Evolutionary conservation across 2,113 vertebrate species (phyloP), one percentile per base, ranked within the genome.

Genomic region (Symphodus melops): DNA sequence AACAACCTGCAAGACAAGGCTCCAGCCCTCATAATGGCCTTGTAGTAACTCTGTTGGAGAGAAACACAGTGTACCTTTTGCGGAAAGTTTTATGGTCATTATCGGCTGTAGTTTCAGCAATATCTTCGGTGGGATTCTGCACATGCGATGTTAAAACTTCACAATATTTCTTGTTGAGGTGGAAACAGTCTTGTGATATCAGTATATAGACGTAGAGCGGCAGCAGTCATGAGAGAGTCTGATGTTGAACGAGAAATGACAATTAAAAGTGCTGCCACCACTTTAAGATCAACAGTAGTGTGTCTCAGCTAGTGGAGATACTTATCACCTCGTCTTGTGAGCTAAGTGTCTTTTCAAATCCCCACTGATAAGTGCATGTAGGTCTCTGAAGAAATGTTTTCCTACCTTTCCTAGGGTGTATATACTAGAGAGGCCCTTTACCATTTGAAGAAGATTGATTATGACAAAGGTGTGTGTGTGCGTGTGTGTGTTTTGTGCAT

Each of bases 1-100:
- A 80, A 91, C 91, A 92, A 91, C 91, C 83, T 87, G 82, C 89
- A 84, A 86, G 85, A 90, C 89, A 87, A 68, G 82, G 73, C 73
- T 85, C 55, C 39, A 73, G 75, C 72, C n/a, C 75, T 88, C 68
- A 53, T 79, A 84, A 86, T 78, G 75, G 73, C 59, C 68, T 69
- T 69, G 77, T 78, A 68, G 81, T 75, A 73, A 80, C 59, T 59
- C 66, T 55, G 75, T 81, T 76, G 63, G 73, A 81, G 74, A 68
- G 76, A 69, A 75, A 28, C 49, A 54, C 65, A 11, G 49, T 42
- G 62, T 37, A 14, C 48, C 81, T 68, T 84, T 58, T 72, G 56
- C 62, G 66, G 36, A 6, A 1, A 3, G 52, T 37, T 64, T 72
- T 59, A 77, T 69, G 60, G 51, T 65, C 78, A 48, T 84, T 85